Percentiles rank a stretch among this genome's conserved stretches.
These are phyloP conservation scores for Cheirogaleus medius DNA, from an alignment of 2,113 vertebrate genomes.

Conservation along the genomic window DNA sequence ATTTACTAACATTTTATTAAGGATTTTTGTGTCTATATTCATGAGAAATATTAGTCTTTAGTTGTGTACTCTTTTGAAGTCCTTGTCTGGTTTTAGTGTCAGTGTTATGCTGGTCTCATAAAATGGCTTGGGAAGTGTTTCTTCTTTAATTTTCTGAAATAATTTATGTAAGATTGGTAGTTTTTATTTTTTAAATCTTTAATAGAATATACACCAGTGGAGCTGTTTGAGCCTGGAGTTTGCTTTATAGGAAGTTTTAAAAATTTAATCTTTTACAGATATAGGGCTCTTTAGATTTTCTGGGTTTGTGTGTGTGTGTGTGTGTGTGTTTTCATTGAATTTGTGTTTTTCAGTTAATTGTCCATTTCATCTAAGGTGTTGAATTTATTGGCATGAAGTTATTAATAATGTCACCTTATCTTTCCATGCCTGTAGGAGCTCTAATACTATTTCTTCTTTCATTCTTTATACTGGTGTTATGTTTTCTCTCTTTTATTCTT, in stretches of 20 bases:
- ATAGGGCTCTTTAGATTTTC: not conserved
- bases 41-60: not conserved
- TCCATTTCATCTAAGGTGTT: not conserved
- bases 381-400: not conserved
- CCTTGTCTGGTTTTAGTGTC: not conserved
- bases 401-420: not conserved
- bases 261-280: not conserved
- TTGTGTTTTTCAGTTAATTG: not conserved
- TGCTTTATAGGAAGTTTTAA: not conserved
- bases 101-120: not conserved
- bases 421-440: not conserved
- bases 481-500: not conserved
- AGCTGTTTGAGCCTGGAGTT: not conserved
- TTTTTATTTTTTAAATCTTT: not conserved
- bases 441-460: not conserved
- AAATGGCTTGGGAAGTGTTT: not conserved
- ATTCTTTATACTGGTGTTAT: not conserved
- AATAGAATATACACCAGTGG: not conserved
- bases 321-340: not conserved
- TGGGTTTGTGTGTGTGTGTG: not conserved
- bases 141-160: not conserved
- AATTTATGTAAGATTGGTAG: not conserved
- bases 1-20: constrained; percentile 15
- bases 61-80: not conserved
- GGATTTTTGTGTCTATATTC: not conserved